Base-by-base conservation (phyloP, 2,888 invertebrate species). In the Nebria brevicollis region DNA sequence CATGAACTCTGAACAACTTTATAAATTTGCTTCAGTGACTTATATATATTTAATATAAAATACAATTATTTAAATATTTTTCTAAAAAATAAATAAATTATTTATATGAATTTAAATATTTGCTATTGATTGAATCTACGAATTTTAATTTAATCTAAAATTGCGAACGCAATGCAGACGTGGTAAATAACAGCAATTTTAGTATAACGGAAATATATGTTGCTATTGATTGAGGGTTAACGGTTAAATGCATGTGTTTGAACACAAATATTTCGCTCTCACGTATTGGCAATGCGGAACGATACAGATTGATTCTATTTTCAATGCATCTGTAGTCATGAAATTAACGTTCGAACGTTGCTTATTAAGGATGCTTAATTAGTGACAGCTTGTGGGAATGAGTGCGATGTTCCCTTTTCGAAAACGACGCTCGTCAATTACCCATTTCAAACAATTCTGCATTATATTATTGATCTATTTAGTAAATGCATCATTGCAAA, bases 311-410 rank as follows among this genome's bases (percentile, higher is more conserved):
- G 70, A n/a, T 26, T 70, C 20, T 26, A 70, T 26, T 70, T 70
- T 70, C 20, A 70, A 70, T 70, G 25, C 70, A 20, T 25, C 68
- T 68, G 68, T 15, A 26, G 20, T 20, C 15, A 26, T 70, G 70
- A 70, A 70, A 70, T 70, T 70, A 70, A 70, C 70, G 70, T 70
- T 70, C 70, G 25, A 70, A 70, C 70, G 70, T 11, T 11, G 70
- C 70, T 70, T 70, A 70, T 70, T 70, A 70, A n/a, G 20, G 70
- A 11, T 70, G 34, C 15, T 70, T 70, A 20, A 70, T 70, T 70
- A 70, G 34, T 70, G 70, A 70, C 70, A 70, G 20, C 70, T 70
- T 70, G 70, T 70, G 11, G 11, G 7, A 54, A 54, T 54, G 54
- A 8, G 54, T 54, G 54, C 8, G 4, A 54, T 54, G 54, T 54